Evolutionary conservation across 2,888 invertebrate species (phyloP), one percentile per base, ranked within the genome.

Genomic region (Lasioglossum villosulum): DNA sequence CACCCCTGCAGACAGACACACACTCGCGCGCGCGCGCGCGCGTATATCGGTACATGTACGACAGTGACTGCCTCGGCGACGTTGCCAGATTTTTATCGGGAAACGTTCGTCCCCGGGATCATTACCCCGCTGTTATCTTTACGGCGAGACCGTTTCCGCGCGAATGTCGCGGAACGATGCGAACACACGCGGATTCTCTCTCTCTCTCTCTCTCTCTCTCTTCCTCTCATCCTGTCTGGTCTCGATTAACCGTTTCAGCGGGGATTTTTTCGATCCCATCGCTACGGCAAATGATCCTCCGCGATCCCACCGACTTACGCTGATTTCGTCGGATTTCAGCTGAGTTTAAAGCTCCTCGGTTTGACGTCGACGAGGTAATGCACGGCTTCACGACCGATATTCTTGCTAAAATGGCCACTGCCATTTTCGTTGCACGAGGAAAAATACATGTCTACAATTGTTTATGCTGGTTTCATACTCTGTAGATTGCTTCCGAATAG

Each of bases 61-160:
- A 66, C 66, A 2, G 34, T 30, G 66, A 30, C 19, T 34, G 23
- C 30, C 19, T 19, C 66, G 14, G 45, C 71, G 71, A 72, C 45
- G 71, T 59, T 63, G 45, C 37, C 73, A 68, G 66, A 79, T 73
- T 79, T 79, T 74, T 79, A 79, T 74, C 79, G 8, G 39, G 66
- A 30, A 34, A 39, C 75, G 78, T 80, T 75, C 66, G 52, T 80
- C 68, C 52, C 39, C 23, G 68, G 68, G 16, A 70, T 75, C 80
- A 70, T 80, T 70, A n/a, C 48, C 66, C 10, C 52, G 42, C 48
- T 42, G 78, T 72, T 81, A 72, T 72, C 81, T 78, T 72, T 78
- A 81, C 63, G 39, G 56, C 70, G 42, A 27, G 68, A 68, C 70
- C 70, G 75, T 70, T 48, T 34, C 30, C 37, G 56, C 39, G 66